Evolutionary conservation across 2,888 invertebrate genomes (phyloP).

Genomic region (Ephialtes manifestator): DNA sequence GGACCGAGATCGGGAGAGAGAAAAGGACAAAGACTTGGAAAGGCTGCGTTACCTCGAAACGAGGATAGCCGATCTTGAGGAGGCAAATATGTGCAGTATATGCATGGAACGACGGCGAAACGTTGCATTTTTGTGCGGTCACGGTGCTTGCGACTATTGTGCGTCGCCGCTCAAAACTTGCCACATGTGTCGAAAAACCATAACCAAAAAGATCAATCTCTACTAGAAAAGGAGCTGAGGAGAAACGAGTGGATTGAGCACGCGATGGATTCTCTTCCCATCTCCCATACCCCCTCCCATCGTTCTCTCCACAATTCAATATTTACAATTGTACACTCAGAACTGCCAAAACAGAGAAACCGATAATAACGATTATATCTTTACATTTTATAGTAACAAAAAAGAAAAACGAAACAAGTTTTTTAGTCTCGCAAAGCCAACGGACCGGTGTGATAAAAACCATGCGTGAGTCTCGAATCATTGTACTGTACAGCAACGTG

Average conservation of each 20-base stretch:
- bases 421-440: conserved; percentile 59
- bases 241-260: conserved; percentile 11
- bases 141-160: conserved; percentile 94
- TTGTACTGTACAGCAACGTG: conserved; percentile 73
- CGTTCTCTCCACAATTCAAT: conserved; percentile 42
- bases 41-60: conserved; percentile 89
- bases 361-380: conserved; percentile 66
- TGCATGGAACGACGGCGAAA: conserved; percentile 95
- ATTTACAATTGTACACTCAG: conserved; percentile 60
- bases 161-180: conserved; percentile 93
- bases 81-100: conserved; percentile 94
- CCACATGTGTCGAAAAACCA: conserved; percentile 94
- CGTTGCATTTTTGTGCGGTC: conserved; percentile 95
- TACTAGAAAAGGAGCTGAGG: conserved; percentile 82
- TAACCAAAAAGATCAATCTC: conserved; percentile 91
- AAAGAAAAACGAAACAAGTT: not conserved
- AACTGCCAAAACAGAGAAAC: conserved; percentile 75
- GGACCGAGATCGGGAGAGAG: conserved; percentile 75
- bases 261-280: conserved; percentile 35
- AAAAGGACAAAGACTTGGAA: conserved; percentile 82
- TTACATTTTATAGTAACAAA: conserved; percentile 56
- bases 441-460: conserved; percentile 53
- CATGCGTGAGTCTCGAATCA: conserved; percentile 55
- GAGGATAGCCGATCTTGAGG: conserved; percentile 94
- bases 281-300: conserved; percentile 22